Base-by-base conservation (phyloP, 2,888 invertebrate species). In the Apoderus coryli region DNA sequence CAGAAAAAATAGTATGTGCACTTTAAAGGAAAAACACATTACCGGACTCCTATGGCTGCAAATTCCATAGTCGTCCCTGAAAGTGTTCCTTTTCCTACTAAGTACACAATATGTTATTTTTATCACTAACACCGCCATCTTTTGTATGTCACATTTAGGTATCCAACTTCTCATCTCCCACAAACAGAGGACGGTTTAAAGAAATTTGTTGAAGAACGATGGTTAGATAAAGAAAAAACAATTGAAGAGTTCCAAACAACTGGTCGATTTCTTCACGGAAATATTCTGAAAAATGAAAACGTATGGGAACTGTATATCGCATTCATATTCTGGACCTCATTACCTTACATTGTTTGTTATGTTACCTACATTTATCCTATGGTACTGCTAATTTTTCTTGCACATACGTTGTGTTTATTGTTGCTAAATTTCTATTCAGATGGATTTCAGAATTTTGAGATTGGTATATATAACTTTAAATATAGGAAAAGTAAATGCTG, bases 151-250 rank as follows among this genome's bases (percentile, higher is more conserved):
- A n/a, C n/a, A n/a, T 41, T 1, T 48, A 76, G 76, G 42, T 72
- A 77, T 53, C 52, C 69, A 1, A 61, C 65, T 10, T 52, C 62
- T 10, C 60, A 67, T 31, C 53, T 80, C 14, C 78, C 79, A 1
- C 52, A 48, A 9, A 63, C 64, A 14, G 72, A 75, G 36, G 53
- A 56, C 1, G 64, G 56, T 15, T 56, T 78, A 6, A 67, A 67
- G 40, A 51, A 48, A 12, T 80, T 79, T 70, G 56, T 80, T 22
- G 69, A 70, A 40, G 61, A 69, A 16, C 60, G 69, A 14, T 80
- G 79, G 79, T 52, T 50, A 7, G 63, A 69, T 28, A 80, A 80
- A 48, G 79, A 80, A 52, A 51, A 57, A 11, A 61, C 58, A 16
- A 57, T 80, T 3, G 58, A 61, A 22, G 61, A 66, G 41, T 79